phyloP scores from a whole-genome alignment of 2,797 vertebrate species.

The Margarornis squamiger region DNA sequence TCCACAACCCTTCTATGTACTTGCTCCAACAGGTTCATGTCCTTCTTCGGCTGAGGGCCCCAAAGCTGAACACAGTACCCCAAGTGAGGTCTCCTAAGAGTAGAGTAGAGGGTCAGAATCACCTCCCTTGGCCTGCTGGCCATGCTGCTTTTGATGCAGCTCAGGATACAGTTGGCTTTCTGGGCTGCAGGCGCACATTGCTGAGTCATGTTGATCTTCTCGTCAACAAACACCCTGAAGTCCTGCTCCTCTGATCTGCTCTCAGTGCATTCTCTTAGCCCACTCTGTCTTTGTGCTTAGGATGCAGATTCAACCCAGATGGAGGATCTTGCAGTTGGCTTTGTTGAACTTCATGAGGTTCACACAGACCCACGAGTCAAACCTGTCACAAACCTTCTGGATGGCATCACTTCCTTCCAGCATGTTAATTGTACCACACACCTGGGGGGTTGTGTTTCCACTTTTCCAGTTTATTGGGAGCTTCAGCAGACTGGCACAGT shows the following conservation, averaged over 20 bases:
- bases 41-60: neutral
- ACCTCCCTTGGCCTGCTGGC: neutral
- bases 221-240: accelerated
- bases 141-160: neutral
- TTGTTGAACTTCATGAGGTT: neutral
- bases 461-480: neutral
- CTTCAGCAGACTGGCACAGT: neutral
- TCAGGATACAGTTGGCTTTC: neutral
- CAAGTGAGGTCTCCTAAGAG: neutral
- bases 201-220: neutral
- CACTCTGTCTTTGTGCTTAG: neutral
- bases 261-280: neutral
- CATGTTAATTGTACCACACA: neutral
- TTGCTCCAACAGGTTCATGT: neutral
- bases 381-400: neutral
- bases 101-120: neutral
- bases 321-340: neutral
- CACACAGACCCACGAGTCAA: neutral
- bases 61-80: neutral
- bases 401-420: neutral
- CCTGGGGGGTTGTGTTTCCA: neutral
- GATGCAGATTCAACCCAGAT: neutral
- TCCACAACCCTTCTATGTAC: neutral
- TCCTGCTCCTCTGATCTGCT: neutral
- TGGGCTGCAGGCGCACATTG: neutral